phyloP scores from a whole-genome alignment of 2,888 invertebrate species.

The Drosophila limbata region DNA sequence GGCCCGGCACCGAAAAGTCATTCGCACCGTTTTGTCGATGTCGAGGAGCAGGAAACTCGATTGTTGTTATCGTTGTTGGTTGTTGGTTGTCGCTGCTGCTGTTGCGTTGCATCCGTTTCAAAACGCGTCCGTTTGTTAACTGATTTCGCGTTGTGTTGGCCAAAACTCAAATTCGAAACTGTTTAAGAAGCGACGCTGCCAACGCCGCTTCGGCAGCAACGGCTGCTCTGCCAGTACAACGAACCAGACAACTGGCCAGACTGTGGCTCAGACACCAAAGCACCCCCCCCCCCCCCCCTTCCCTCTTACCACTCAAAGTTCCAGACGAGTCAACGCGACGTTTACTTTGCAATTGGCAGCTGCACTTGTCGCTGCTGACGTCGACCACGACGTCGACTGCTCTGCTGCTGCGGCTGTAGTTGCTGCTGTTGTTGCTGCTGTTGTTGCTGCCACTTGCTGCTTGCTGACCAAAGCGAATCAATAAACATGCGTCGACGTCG shows the following conservation, averaged over 20 bases:
- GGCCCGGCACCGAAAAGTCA: constrained; percentile 42
- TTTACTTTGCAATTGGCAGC: constrained; percentile 55
- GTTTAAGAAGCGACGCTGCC: constrained; percentile 57
- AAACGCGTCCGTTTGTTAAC: constrained; percentile 83
- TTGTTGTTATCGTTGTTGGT: constrained; percentile 14
- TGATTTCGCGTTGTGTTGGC: constrained; percentile 82
- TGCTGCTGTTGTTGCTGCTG: constrained; percentile 18
- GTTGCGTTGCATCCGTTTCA: constrained; percentile 78
- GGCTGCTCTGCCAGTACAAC: constrained; percentile 53
- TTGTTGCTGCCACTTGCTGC: constrained; percentile 33
- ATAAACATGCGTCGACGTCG: constrained; percentile 61
- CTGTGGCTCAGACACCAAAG: constrained; percentile 36
- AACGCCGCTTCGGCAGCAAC: constrained; percentile 40
- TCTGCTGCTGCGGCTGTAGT: not conserved
- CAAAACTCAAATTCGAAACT: constrained; percentile 78
- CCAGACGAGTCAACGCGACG: constrained; percentile 35
- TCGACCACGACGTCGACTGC: constrained; percentile 6
- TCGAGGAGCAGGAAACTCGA: constrained; percentile 66
- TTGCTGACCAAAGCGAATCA: constrained; percentile 75
- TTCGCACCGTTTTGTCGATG: constrained; percentile 48
- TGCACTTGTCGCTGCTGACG: constrained; percentile 53
- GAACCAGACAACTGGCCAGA: constrained; percentile 66
- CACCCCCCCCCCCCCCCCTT: not conserved
- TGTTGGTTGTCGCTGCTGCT: constrained; percentile 3
- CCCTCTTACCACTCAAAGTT: not conserved